Base-by-base conservation (phyloP, 2,113 vertebrate species). In the Acanthochromis polyacanthus region DNA sequence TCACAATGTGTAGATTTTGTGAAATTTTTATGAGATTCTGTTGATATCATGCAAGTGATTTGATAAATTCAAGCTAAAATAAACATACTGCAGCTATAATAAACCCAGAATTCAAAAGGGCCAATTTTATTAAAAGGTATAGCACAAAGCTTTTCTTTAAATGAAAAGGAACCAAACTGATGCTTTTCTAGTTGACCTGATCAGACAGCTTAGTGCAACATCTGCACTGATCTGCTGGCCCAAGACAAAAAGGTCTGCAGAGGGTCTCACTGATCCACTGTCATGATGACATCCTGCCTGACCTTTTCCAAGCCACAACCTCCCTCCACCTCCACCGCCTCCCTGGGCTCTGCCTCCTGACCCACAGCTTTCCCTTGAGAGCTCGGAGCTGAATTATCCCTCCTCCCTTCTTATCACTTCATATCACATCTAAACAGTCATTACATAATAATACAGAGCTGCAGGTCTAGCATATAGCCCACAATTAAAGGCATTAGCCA, bases 341-440 rank as follows among this genome's bases (percentile, higher is more conserved):
- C 43, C 56, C 28, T 32, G 46, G 25, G 23, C 40, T 53, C 16
- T 16, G 20, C 28, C 53, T 52, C 32, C 55, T 69, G 25, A 76
- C 51, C 66, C 30, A 10, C 60, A 75, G 64, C 46, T 71, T 70
- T 61, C 15, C 19, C 25, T 14, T 57, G 48, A 65, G 16, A 45
- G 65, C 71, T 57, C 3, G 48, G 64, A 60, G 72, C 60, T 64
- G 38, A 63, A 30, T 36, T 20, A 17, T 17, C 67, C 55, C 57
- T 53, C 71, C 28, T 80, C 64, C 62, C 40, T 45, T 55, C 78
- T 76, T 56, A 88, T 88, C 88, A 75, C 84, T 82, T 75, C 66
- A 71, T 20, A 89, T 90, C 68, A 81, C 80, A 80, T 87, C 88
- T 84, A 68, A 75, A 84, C 71, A 36, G 57, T 51, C 62, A 75